Evolutionary conservation across 2,888 invertebrate genomes (phyloP).

Genomic region (Heliconius charithonia): DNA sequence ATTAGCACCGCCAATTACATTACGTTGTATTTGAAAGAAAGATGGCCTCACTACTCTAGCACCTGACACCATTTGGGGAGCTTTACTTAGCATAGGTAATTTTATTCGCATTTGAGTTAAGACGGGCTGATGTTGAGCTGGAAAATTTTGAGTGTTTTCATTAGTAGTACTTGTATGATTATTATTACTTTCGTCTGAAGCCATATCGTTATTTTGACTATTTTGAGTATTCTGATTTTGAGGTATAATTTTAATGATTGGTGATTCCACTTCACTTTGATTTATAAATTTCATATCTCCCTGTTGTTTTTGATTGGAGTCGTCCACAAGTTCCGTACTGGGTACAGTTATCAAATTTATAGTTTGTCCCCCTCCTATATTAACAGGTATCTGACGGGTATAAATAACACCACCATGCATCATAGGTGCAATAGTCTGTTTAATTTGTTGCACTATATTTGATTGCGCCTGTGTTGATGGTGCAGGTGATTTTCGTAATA

Average conservation of each 20-base stretch:
- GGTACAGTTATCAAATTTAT: constrained; percentile 84
- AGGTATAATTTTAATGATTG: constrained; percentile 78
- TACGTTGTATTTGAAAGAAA: constrained; percentile 85
- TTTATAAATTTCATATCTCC: constrained; percentile 58
- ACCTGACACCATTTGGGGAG: constrained; percentile 82
- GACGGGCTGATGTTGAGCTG: constrained; percentile 74
- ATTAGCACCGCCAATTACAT: constrained; percentile 83
- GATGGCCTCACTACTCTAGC: constrained; percentile 82
- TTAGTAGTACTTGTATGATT: constrained; percentile 59
- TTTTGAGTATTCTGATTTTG: constrained; percentile 58
- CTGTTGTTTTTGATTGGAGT: constrained; percentile 71
- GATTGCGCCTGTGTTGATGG: constrained; percentile 60
- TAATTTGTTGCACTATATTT: constrained; percentile 76
- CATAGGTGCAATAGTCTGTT: constrained; percentile 81
- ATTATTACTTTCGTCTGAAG: constrained; percentile 67
- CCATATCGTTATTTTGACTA: constrained; percentile 57
- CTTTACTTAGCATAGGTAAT: constrained; percentile 79
- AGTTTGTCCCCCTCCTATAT: constrained; percentile 82
- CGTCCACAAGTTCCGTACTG: constrained; percentile 75
- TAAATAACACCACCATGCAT: constrained; percentile 88
- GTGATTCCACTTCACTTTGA: constrained; percentile 70
- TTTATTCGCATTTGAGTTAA: constrained; percentile 82
- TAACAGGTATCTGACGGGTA: constrained; percentile 88
- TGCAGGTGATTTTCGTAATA: constrained; percentile 66
- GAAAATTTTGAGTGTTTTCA: constrained; percentile 63